Percentiles rank a stretch among this genome's conserved stretches.
These are phyloP conservation scores for Agrochola lota DNA, from an alignment of 2,888 invertebrate species.

Conservation along the genomic window DNA sequence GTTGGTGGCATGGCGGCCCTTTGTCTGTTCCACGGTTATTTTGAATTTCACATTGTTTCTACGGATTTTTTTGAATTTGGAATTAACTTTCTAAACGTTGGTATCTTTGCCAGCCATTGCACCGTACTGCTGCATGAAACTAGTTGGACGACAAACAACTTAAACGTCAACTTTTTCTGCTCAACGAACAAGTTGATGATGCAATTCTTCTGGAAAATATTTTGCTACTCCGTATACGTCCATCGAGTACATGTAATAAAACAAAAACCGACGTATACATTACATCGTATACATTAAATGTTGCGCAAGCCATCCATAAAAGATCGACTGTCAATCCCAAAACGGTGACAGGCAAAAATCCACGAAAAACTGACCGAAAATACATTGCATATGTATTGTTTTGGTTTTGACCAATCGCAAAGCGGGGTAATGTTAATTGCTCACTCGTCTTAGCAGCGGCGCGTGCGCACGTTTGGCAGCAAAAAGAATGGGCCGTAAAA, in stretches of 20 bases:
- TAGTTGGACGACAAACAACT: conserved; percentile 20
- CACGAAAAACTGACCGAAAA: conserved; percentile 54
- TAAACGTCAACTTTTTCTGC: conserved; percentile 43
- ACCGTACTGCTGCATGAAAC: conserved; percentile 17
- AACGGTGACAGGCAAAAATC: conserved; percentile 53
- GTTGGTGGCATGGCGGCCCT: conserved; percentile 52
- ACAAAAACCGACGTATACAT: conserved; percentile 54
- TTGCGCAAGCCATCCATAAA: conserved; percentile 62
- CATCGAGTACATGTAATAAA: conserved; percentile 40
- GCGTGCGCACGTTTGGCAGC: conserved; percentile 75
- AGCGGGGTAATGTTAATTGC: conserved; percentile 81
- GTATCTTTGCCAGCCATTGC: conserved; percentile 12
- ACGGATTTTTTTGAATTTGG: conserved; percentile 46
- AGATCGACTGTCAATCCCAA: conserved; percentile 53
- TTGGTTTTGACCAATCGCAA: conserved; percentile 64
- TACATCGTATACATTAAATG: conserved; percentile 54
- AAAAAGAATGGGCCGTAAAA: conserved; percentile 77
- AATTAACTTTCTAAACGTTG: conserved; percentile 48
- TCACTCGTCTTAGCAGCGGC: conserved; percentile 76
- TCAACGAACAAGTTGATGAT: conserved; percentile 53
- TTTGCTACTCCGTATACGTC: conserved; percentile 49
- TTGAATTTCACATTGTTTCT: conserved; percentile 60
- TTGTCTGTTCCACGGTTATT: conserved; percentile 48
- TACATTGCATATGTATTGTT: conserved; percentile 56
- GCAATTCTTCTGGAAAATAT: conserved; percentile 55